phyloP scores from a whole-genome alignment of 2,797 vertebrate species.

The Tokudaia tokunoshimensis region DNA sequence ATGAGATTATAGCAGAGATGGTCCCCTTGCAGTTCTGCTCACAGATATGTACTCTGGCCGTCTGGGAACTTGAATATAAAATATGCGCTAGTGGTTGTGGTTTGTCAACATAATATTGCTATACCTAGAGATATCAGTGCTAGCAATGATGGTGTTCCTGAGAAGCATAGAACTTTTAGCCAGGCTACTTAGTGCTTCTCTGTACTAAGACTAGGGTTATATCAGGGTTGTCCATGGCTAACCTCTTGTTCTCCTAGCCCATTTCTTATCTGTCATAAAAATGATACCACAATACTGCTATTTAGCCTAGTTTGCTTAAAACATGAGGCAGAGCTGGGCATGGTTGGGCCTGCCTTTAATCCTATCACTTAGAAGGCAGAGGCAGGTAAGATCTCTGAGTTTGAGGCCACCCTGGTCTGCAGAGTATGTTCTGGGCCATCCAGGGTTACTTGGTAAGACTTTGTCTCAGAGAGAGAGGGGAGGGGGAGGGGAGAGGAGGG shows the following conservation, averaged over 20 bases:
- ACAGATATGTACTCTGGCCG: not conserved
- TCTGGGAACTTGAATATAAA: conserved; percentile 49
- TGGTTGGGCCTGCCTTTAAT: not conserved
- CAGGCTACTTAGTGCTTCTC: not conserved
- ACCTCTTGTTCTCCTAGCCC: not conserved
- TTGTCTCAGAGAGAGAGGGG: not conserved
- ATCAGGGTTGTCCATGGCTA: not conserved
- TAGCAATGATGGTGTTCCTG: not conserved
- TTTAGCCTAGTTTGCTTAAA: conserved; percentile 10
- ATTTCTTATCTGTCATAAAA: conserved; percentile 30
- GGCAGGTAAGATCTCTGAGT: not conserved
- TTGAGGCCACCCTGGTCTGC: not conserved
- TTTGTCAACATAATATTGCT: conserved; percentile 45
- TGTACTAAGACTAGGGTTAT: not conserved
- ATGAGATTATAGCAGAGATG: not conserved
- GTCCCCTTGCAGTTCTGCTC: not conserved
- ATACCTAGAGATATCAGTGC: not conserved
- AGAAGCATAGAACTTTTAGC: conserved; percentile 17
- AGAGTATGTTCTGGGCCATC: not conserved
- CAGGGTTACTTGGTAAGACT: not conserved
- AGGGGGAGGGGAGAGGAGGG: no score
- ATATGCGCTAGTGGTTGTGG: not conserved
- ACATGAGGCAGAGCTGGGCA: not conserved
- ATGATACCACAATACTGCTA: not conserved
- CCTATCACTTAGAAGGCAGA: not conserved